Evolutionary conservation across 1,140 invertebrate genomes (phyloP).

Genomic region (Acromyrmex charruanus): DNA sequence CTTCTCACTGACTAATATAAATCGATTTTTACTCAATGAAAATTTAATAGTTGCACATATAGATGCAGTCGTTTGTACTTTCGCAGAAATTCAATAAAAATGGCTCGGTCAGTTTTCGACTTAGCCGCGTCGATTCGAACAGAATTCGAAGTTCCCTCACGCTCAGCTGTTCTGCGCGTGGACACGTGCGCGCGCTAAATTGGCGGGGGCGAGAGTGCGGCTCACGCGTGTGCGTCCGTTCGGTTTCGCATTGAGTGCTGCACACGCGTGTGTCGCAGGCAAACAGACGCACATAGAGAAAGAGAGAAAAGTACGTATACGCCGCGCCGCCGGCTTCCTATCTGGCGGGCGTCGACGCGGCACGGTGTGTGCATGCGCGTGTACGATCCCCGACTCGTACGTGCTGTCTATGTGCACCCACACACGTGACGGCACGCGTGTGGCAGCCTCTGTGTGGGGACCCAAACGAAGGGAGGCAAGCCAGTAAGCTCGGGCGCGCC

Average conservation of each 20-base stretch:
- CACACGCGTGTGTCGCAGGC: slow-evolving; percentile 66
- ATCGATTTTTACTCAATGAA: neutral
- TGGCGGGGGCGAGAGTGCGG: slow-evolving; percentile 73
- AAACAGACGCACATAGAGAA: slow-evolving; percentile 5
- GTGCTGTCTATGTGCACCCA: slow-evolving; percentile 66
- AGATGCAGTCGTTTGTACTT: neutral
- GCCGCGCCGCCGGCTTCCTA: slow-evolving; percentile 26
- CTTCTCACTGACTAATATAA: too few species aligned
- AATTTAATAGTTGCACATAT: neutral
- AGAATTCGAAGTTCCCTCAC: slow-evolving; percentile 70
- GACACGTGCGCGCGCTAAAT: slow-evolving; percentile 83
- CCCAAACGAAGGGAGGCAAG: slow-evolving; percentile 86
- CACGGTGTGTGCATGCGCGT: slow-evolving; percentile 73
- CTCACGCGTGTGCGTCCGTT: slow-evolving; percentile 71
- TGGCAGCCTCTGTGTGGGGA: slow-evolving; percentile 83
- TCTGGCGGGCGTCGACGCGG: slow-evolving; percentile 63
- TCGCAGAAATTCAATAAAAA: slow-evolving; percentile 24
- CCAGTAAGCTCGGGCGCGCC: slow-evolving; percentile 86
- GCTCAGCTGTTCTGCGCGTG: slow-evolving; percentile 86
- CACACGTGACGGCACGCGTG: slow-evolving; percentile 72
- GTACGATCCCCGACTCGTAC: slow-evolving; percentile 69
- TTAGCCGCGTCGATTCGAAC: slow-evolving; percentile 1
- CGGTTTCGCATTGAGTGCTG: slow-evolving; percentile 36
- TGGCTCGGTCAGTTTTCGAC: slow-evolving; percentile 46
- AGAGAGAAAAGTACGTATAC: neutral